These are phyloP conservation scores for Protosalanx chinensis DNA, from an alignment of 2,797 vertebrate genomes.

Conservation along the genomic window DNA sequence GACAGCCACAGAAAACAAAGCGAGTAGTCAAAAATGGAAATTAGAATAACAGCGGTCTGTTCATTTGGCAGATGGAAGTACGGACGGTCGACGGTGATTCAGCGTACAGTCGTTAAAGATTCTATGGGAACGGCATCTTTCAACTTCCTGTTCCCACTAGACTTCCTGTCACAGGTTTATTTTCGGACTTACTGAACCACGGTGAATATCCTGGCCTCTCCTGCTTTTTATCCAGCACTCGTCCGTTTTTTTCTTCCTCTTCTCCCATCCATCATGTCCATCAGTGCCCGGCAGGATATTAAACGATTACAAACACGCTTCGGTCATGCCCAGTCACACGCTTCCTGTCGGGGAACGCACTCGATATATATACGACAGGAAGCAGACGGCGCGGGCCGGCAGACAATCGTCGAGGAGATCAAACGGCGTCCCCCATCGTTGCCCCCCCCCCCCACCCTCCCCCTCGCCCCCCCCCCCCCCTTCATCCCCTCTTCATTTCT, in stretches of 20 bases:
- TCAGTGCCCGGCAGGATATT: slow-evolving; percentile 17
- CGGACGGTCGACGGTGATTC: background rate
- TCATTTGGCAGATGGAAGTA: too few relatives aligned
- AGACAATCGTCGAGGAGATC: slow-evolving; percentile 1
- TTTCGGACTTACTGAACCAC: too few relatives aligned
- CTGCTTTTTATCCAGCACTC: too few relatives aligned
- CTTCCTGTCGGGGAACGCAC: slow-evolving; percentile 9
- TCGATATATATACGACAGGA: background rate
- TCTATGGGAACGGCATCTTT: background rate
- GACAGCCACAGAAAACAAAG: too few relatives aligned
- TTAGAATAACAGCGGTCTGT: too few relatives aligned
- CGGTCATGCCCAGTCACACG: background rate
- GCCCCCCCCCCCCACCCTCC: too few relatives aligned
- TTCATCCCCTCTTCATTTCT: slow-evolving; percentile 26
- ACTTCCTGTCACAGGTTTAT: background rate
- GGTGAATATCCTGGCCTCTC: too few relatives aligned
- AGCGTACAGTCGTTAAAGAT: background rate
- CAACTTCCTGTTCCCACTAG: background rate
- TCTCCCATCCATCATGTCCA: too few relatives aligned
- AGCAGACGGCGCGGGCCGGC: too few relatives aligned
- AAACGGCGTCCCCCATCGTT: slow-evolving; percentile 2
- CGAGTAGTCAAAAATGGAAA: too few relatives aligned
- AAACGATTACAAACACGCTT: slow-evolving; percentile 3
- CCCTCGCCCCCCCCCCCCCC: too few relatives aligned
- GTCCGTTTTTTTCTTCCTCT: background rate